Percentiles rank a stretch among this genome's conserved stretches.
phyloP scores from a whole-genome alignment of 1,140 invertebrate genomes.

The Chlorops oryzae region DNA sequence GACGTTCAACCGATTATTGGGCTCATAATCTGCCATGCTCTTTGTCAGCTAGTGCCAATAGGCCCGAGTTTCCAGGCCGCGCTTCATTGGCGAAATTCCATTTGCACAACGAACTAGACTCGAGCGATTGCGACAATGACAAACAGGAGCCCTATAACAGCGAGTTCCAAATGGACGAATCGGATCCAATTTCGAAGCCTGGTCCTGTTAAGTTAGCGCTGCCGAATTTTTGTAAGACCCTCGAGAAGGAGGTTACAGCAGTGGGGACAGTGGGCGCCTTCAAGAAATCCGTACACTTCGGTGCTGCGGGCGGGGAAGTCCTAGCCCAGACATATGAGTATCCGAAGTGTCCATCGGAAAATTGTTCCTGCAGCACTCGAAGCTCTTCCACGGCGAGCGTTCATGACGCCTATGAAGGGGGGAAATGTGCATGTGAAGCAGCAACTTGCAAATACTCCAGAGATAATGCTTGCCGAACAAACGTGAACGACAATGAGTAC shows the following conservation, averaged over 20 bases:
- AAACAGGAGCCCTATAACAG: slow-evolving; percentile 21
- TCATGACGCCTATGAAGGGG: slow-evolving; percentile 20
- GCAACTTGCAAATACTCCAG: slow-evolving; percentile 28
- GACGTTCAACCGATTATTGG: slow-evolving; percentile 15
- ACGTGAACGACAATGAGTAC: not conserved
- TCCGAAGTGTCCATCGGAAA: slow-evolving; percentile 42
- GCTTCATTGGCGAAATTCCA: slow-evolving; percentile 42
- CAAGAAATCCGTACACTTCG: slow-evolving; percentile 41
- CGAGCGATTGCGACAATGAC: slow-evolving; percentile 43
- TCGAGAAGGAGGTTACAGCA: slow-evolving; percentile 4
- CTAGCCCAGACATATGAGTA: slow-evolving; percentile 42
- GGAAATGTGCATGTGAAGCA: slow-evolving; percentile 35
- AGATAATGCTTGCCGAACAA: slow-evolving; percentile 14
- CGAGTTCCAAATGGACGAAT: slow-evolving; percentile 8
- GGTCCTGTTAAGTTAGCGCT: slow-evolving; percentile 21
- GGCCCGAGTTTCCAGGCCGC: slow-evolving; percentile 41
- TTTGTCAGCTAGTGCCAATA: slow-evolving; percentile 24
- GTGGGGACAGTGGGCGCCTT: no score
- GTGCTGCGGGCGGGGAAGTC: slow-evolving; percentile 15
- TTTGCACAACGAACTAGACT: slow-evolving; percentile 20
- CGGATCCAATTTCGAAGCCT: slow-evolving; percentile 28
- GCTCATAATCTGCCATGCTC: not conserved
- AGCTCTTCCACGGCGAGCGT: slow-evolving; percentile 32
- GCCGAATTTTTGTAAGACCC: slow-evolving; percentile 4
- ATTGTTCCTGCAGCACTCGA: slow-evolving; percentile 40